A percentile compares a stretch with the other conserved stretches of the same genome.
Conservation (phyloP, 2,113 vertebrate genomes). For the Ellobius talpinus region DNA sequence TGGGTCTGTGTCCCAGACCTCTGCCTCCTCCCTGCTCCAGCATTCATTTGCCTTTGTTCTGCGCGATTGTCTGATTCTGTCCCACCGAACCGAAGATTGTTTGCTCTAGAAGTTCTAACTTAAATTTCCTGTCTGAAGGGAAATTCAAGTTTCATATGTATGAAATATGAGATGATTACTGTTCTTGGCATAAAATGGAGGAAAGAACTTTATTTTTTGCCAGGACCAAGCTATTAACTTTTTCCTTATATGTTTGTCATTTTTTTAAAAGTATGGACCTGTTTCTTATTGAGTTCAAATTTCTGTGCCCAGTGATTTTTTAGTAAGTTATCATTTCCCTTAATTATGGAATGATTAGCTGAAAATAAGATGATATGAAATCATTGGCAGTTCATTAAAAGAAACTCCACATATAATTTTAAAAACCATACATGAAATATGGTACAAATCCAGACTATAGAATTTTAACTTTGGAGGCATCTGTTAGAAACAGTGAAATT, state of each 20-base stretch:
- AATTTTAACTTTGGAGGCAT: not conserved
- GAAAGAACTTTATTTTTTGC: not conserved
- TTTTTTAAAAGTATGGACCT: not conserved
- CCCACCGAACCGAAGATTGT: rapidly evolving
- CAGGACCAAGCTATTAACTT: not conserved
- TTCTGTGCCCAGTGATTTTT: slow-evolving; percentile 4
- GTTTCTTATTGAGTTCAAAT: not conserved
- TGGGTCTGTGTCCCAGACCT: not conserved
- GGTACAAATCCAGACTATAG: not conserved
- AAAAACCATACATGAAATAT: not conserved
- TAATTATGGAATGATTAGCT: not conserved
- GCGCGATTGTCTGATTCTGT: not conserved
- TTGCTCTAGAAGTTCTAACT: not conserved
- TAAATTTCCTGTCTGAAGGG: not conserved
- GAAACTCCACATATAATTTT: not conserved
- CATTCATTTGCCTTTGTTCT: not conserved
- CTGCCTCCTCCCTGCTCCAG: not conserved
- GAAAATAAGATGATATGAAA: slow-evolving; percentile 28
- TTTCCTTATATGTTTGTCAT: not conserved
- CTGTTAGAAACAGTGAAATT: slow-evolving; percentile 17
- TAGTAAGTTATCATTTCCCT: not conserved
- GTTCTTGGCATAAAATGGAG: not conserved
- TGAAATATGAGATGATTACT: not conserved
- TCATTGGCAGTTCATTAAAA: slow-evolving; percentile 2
- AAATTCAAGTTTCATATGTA: too few relatives aligned